These are phyloP conservation scores for Astreopora myriophthalma DNA, from an alignment of 64 coral and sea anemone genomes.

Conservation along the genomic window DNA sequence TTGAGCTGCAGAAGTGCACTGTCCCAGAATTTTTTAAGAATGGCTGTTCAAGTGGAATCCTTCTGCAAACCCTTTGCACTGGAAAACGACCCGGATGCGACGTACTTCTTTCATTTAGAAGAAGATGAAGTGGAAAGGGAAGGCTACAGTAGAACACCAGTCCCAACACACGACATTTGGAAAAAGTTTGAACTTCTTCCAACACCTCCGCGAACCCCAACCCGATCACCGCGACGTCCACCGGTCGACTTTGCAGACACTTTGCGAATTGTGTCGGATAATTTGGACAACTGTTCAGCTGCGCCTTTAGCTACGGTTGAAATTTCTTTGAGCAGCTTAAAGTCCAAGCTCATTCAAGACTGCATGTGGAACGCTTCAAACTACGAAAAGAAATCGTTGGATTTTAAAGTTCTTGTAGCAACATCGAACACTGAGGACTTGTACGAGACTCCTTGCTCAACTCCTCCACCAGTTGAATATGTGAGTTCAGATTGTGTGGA, in stretches of 20 bases:
- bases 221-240: slow-evolving; percentile 52
- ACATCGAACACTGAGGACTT: slow-evolving; percentile 57
- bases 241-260: slow-evolving; percentile 77
- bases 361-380: slow-evolving; percentile 96
- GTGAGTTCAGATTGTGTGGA: slow-evolving; percentile 95
- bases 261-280: slow-evolving; percentile 90
- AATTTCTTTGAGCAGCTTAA: slow-evolving; percentile 57
- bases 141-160: slow-evolving; percentile 59
- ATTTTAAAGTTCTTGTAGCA: slow-evolving; percentile 61
- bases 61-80: slow-evolving; percentile 81
- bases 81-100: slow-evolving; percentile 77
- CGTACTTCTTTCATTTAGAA: slow-evolving; percentile 84
- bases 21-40: slow-evolving; percentile 57
- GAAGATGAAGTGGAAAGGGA: slow-evolving; percentile 42
- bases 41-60: slow-evolving; percentile 84
- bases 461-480: slow-evolving; percentile 93
- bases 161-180: slow-evolving; percentile 93
- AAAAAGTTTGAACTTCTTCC: slow-evolving; percentile 93
- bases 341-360: slow-evolving; percentile 99
- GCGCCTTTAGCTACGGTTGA: slow-evolving; percentile 47
- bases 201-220: slow-evolving; percentile 87
- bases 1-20: slow-evolving; percentile 38
- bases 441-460: slow-evolving; percentile 96
- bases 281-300: slow-evolving; percentile 68
- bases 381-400: slow-evolving; percentile 41